Conservation (phyloP, 2,888 invertebrate species). For the Netelia virgata region DNA sequence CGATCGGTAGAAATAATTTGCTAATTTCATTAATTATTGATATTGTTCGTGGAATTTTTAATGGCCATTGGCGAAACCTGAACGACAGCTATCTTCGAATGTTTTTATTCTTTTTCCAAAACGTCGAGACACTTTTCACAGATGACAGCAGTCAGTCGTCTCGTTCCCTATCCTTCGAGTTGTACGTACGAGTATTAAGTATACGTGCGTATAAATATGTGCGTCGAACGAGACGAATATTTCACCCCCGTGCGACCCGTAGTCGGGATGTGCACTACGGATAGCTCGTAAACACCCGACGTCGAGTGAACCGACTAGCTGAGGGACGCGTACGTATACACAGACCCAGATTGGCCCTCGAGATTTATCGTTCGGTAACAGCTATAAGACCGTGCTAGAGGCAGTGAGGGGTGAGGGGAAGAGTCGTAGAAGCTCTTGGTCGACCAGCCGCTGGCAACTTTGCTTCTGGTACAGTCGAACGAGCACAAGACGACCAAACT, state of each 20-base stretch:
- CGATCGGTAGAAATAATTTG: no score
- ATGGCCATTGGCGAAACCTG: neutral
- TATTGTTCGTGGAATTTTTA: neutral
- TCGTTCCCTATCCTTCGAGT: slow-evolving; percentile 7
- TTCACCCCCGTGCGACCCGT: neutral
- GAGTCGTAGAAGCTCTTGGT: slow-evolving; percentile 10
- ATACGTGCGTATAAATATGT: slow-evolving; percentile 6
- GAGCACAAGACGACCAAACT: slow-evolving; percentile 43
- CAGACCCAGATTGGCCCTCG: slow-evolving; percentile 45
- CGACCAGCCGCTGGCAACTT: slow-evolving; percentile 39
- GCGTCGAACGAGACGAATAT: slow-evolving; percentile 37
- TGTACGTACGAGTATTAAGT: neutral
- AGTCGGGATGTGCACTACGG: slow-evolving; percentile 15
- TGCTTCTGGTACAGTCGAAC: slow-evolving; percentile 8
- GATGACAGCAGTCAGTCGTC: slow-evolving; percentile 37
- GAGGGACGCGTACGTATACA: slow-evolving; percentile 11
- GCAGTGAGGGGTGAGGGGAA: neutral
- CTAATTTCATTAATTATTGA: neutral
- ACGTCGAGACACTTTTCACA: slow-evolving; percentile 26
- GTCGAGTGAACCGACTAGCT: slow-evolving; percentile 42
- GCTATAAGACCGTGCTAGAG: slow-evolving; percentile 18
- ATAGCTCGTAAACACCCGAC: slow-evolving; percentile 56
- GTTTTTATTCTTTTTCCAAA: slow-evolving; percentile 32
- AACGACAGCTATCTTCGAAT: slow-evolving; percentile 49
- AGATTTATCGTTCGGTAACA: slow-evolving; percentile 64